Conservation (phyloP, 2,113 vertebrate genomes). For the Alectura lathami region DNA sequence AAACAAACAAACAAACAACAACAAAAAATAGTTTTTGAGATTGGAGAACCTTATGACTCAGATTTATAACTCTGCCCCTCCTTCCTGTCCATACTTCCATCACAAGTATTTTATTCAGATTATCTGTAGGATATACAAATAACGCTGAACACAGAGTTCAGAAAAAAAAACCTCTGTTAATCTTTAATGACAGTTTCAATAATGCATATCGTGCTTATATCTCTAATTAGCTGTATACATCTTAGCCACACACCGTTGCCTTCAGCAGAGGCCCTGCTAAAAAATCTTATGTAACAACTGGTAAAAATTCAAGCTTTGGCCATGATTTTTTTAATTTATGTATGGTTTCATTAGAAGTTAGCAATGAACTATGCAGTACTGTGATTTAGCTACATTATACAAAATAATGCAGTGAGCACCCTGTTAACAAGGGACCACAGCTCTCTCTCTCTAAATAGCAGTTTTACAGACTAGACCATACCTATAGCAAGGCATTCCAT, state of each 20-base stretch:
- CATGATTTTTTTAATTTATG: background rate
- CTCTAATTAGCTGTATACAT: background rate
- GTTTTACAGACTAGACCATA: background rate
- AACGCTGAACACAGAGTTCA: background rate
- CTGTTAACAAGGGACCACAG: background rate
- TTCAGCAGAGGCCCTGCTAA: background rate
- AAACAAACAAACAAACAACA: rapidly evolving
- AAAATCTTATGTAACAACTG: background rate
- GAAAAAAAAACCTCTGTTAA: background rate
- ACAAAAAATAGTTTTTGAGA: background rate
- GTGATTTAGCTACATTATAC: background rate
- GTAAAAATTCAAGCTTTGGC: background rate
- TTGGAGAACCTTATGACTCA: background rate
- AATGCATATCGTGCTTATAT: background rate
- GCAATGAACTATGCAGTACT: background rate
- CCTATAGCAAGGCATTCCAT: background rate
- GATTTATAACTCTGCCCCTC: background rate
- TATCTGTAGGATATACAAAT: background rate
- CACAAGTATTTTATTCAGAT: background rate
- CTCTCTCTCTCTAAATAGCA: background rate
- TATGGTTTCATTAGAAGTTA: background rate
- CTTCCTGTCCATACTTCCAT: background rate
- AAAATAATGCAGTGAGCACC: background rate
- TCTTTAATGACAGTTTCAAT: background rate
- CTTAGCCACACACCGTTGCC: background rate